Evolutionary conservation across 2,113 vertebrate genomes (phyloP).

Genomic region (Erpornis zantholeuca): DNA sequence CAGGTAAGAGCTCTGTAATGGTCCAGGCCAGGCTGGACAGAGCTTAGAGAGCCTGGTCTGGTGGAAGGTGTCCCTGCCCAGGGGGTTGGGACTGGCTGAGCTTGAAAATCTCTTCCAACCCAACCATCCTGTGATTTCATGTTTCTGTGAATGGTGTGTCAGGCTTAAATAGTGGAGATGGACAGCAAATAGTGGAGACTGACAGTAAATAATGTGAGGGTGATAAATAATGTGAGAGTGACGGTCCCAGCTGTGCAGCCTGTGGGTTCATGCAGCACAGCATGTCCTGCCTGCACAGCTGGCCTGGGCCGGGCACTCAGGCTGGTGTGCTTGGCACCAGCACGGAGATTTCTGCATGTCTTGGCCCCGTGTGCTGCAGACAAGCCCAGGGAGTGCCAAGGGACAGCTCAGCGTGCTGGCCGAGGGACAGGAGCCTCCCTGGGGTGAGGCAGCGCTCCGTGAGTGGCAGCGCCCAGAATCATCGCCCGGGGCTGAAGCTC

Average conservation of each 20-base stretch:
- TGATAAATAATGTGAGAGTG: rapidly evolving
- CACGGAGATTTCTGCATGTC: not conserved
- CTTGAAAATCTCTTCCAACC: not conserved
- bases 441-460: not conserved
- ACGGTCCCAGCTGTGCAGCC: rapidly evolving
- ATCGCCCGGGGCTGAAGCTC: not conserved
- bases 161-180: not conserved
- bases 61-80: not conserved
- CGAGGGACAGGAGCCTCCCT: not conserved
- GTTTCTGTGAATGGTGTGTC: not conserved
- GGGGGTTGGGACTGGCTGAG: not conserved
- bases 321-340: not conserved
- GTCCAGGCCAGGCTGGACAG: not conserved
- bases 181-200: not conserved
- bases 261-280: rapidly evolving
- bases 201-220: not conserved
- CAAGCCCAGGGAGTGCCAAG: rapidly evolving
- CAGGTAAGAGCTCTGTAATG: not conserved
- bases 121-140: not conserved
- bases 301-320: not conserved
- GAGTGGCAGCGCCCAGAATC: not conserved
- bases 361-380: not conserved
- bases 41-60: not conserved
- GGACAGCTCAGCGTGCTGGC: not conserved
- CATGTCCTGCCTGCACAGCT: not conserved